Evolutionary conservation across 2,113 vertebrate species (phyloP).

Genomic region (Labrus mixtus): DNA sequence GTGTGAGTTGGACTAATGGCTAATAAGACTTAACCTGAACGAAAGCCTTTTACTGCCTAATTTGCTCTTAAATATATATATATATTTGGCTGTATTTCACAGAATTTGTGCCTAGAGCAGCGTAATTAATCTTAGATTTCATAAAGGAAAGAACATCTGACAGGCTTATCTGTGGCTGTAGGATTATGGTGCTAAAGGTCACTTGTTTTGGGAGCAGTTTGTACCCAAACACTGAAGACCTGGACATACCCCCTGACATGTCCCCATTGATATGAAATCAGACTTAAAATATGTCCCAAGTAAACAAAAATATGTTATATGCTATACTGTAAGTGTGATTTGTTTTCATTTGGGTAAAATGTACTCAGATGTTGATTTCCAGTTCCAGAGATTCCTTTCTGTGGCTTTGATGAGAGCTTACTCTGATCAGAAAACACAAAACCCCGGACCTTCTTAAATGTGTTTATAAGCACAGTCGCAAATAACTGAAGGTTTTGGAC

Average conservation of each 20-base stretch:
- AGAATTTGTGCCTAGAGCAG: not conserved
- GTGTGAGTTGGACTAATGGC: not conserved
- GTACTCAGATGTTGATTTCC: not conserved
- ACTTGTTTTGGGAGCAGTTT: slow-evolving; percentile 28
- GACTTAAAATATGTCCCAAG: not conserved
- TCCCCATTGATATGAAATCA: not conserved
- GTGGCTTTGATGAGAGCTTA: slow-evolving; percentile 7
- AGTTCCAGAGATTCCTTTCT: slow-evolving; percentile 5
- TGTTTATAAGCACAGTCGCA: not conserved
- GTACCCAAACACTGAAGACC: slow-evolving; percentile 7
- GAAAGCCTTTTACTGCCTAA: not conserved
- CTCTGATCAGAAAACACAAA: slow-evolving; percentile 23
- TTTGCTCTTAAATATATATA: not conserved
- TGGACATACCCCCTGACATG: not conserved
- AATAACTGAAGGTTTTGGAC: slow-evolving; percentile 3
- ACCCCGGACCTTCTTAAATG: not conserved
- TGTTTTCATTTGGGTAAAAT: not conserved
- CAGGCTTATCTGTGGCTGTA: slow-evolving; percentile 24
- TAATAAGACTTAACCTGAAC: not conserved
- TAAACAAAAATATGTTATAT: not conserved
- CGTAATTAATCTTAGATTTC: not conserved
- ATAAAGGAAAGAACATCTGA: slow-evolving; percentile 22
- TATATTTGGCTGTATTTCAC: not conserved
- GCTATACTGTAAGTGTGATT: not conserved
- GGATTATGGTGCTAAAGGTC: slow-evolving; percentile 24